A percentile compares a stretch with the other conserved stretches of the same genome.
phyloP scores from a whole-genome alignment of 2,113 vertebrate genomes.

The Eclectus roratus region DNA sequence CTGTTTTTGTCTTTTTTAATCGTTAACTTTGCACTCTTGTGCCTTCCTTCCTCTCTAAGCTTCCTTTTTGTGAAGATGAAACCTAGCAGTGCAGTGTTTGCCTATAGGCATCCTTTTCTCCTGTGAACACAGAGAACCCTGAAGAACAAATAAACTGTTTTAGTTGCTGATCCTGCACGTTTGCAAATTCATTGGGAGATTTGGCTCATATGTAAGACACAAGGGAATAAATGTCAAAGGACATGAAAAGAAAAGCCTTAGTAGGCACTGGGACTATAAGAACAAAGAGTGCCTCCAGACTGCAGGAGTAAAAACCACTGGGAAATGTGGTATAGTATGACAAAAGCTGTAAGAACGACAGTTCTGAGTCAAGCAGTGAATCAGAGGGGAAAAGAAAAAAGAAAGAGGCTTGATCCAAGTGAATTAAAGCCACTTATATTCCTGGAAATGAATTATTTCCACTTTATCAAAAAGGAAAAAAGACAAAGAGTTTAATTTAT shows the following conservation, averaged over 20 bases:
- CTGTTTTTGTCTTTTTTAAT: constrained; percentile 18
- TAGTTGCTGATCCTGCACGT: constrained; percentile 52
- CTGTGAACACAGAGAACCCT: constrained; percentile 14
- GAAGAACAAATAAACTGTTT: constrained; percentile 55
- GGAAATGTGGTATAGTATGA: constrained; percentile 48
- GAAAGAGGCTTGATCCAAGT: neutral
- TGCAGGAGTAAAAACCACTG: constrained; percentile 35
- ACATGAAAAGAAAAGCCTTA: constrained; percentile 51
- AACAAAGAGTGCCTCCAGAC: constrained; percentile 53
- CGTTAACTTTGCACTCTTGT: neutral
- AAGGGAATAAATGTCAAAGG: constrained; percentile 50
- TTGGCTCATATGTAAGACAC: constrained; percentile 40
- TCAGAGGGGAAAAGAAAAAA: neutral
- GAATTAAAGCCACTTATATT: constrained; percentile 34
- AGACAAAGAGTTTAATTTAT: constrained; percentile 18
- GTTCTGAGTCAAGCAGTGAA: constrained; percentile 38
- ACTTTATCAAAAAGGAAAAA: constrained; percentile 14
- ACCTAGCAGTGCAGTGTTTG: constrained; percentile 42
- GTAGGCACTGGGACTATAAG: neutral
- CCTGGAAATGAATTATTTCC: constrained; percentile 54
- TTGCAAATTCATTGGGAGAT: constrained; percentile 49
- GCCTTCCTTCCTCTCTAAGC: constrained; percentile 65
- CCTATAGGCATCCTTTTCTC: constrained; percentile 49
- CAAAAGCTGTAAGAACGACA: constrained; percentile 36
- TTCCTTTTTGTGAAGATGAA: constrained; percentile 64